Percentiles rank a stretch among this genome's conserved stretches.
phyloP scores from a whole-genome alignment of 2,888 invertebrate species.

The Melikaiella ostensackeni region DNA sequence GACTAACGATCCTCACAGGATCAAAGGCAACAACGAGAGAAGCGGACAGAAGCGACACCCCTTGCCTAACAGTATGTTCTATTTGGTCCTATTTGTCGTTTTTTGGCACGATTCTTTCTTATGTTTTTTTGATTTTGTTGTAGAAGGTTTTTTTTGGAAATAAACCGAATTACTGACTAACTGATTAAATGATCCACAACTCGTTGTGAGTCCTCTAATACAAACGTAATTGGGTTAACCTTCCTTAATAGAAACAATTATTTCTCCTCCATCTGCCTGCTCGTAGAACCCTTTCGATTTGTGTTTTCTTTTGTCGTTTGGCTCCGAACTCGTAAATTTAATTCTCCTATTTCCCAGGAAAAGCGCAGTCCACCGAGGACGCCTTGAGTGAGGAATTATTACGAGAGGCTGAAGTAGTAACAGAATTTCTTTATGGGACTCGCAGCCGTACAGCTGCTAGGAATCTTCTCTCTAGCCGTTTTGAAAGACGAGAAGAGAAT shows the following conservation, averaged over 20 bases:
- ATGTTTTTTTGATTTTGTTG: not conserved
- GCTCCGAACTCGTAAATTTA: conserved; percentile 27
- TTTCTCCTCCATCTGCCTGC: not conserved
- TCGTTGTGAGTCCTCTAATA: not conserved
- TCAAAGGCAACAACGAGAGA: conserved; percentile 72
- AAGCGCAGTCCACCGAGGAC: conserved; percentile 74
- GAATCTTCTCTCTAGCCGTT: conserved; percentile 76
- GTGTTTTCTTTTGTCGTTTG: not conserved
- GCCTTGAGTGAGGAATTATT: conserved; percentile 77
- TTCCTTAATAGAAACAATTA: not conserved
- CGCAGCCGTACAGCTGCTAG: conserved; percentile 79
- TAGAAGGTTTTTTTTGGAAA: not conserved
- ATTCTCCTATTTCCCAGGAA: conserved; percentile 63
- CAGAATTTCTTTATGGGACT: conserved; percentile 80
- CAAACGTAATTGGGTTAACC: not conserved
- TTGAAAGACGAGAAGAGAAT: conserved; percentile 69
- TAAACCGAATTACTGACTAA: not conserved
- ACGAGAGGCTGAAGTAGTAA: conserved; percentile 80
- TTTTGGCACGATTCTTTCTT: conserved; percentile 10
- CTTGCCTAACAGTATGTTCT: conserved; percentile 69
- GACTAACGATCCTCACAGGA: conserved; percentile 72
- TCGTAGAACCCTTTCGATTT: not conserved
- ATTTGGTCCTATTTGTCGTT: conserved; percentile 12
- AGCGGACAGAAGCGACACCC: conserved; percentile 67
- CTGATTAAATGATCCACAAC: not conserved